These are phyloP conservation scores for Nymphalis urticae DNA, from an alignment of 2,888 invertebrate genomes.

Conservation along the genomic window DNA sequence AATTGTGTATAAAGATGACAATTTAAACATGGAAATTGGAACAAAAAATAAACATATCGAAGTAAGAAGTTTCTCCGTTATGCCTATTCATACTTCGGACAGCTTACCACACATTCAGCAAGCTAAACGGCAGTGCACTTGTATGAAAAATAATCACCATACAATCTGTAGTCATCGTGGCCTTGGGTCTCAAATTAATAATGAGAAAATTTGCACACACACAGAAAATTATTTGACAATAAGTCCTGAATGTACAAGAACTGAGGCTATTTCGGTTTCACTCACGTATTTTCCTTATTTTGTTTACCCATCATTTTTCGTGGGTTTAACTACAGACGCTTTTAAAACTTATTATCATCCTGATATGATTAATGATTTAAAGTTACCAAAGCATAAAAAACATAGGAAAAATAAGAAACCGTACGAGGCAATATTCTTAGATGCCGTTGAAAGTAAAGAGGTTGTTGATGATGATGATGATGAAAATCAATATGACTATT, in stretches of 20 bases:
- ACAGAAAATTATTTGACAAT: constrained; percentile 15
- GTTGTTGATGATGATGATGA: constrained; percentile 37
- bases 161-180: constrained; percentile 43
- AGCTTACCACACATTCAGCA: constrained; percentile 19
- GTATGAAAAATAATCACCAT: constrained; percentile 44
- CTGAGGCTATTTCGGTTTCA: constrained; percentile 25
- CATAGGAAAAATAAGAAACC: constrained; percentile 46
- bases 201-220: constrained; percentile 41
- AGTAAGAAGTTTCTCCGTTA: constrained; percentile 56
- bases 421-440: constrained; percentile 36
- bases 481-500: constrained; percentile 31
- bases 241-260: constrained; percentile 44
- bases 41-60: constrained; percentile 55
- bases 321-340: constrained; percentile 41
- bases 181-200: constrained; percentile 31
- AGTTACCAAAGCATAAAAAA: constrained; percentile 45
- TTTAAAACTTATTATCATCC: constrained; percentile 48
- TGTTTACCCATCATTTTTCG: constrained; percentile 49
- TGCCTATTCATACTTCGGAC: constrained; percentile 11
- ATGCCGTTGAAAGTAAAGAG: constrained; percentile 45
- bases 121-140: constrained; percentile 46
- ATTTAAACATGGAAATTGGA: constrained; percentile 29
- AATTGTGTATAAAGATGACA: constrained; percentile 16
- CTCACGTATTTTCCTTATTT: constrained; percentile 46
- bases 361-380: constrained; percentile 43